Evolutionary conservation across 92 coral and sea anemone genomes (phyloP), one percentile per base, ranked within the genome.

Genomic region (Hydrozoanthus gracilis): DNA sequence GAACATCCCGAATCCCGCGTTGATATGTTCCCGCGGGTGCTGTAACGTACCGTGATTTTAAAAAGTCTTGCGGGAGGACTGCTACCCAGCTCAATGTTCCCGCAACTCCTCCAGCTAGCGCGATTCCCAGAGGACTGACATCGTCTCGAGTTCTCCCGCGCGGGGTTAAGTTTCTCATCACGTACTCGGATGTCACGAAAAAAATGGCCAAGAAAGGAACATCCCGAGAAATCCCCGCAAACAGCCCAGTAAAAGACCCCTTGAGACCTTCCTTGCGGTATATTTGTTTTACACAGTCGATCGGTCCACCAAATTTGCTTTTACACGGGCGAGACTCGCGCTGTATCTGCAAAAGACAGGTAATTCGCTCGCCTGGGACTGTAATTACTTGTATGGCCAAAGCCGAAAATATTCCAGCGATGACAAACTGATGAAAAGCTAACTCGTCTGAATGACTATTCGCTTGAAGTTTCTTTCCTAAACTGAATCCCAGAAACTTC

Each of bases 11-110:
- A 44, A 90, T 87, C 13, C 98, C 98, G 20, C 93, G 86, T 10
- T 98, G 95, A 46, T 92, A 95, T 13, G 89, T 75, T 61, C 95
- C 98, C 35, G 88, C 86, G 13, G 98, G 95, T 8, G 98, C 94
- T 4, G 97, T 93, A 86, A 91, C 93, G 64, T 91, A 77, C 48
- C 98, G 83, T 39, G 98, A 94, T 64, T 93, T 91, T 46, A 96
- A 77, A 15, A 88, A 93, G 73, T 96, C 98, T 16, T 89, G 91
- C 9, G 98, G 98, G 73, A 92, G 89, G 64, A 88, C 78, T 47
- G 91, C 89, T 3, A 85, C 86, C 98, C 98, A 96, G 87, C 88
- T 90, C 11, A 82, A 88, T 56, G 89, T 83, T 14, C 98, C 98
- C 9, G 98, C 95, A 51, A 89, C 35, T 8, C 96, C 98, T 20